phyloP scores from a whole-genome alignment of 2,113 vertebrate genomes.

The Alosa alosa region DNA sequence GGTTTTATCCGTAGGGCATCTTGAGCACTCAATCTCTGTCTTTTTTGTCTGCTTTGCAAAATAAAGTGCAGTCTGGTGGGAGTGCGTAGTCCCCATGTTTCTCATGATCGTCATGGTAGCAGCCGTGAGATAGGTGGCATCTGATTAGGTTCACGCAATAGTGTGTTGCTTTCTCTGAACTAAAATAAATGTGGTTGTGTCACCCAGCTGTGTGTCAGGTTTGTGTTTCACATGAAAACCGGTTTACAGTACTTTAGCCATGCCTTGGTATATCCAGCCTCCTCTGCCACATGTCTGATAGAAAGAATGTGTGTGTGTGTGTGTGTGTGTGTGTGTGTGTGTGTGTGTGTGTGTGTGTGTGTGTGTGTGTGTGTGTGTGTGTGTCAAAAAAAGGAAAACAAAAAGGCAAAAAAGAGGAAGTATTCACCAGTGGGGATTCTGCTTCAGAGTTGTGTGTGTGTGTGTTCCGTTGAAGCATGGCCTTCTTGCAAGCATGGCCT shows the following conservation, averaged over 20 bases:
- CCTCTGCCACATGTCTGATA: not conserved
- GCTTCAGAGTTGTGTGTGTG: not conserved
- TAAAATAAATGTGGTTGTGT: not conserved
- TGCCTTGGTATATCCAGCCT: not conserved
- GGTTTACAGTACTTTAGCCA: not conserved
- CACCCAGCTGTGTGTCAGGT: not conserved
- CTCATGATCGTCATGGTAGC: not conserved
- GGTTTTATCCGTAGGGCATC: not conserved
- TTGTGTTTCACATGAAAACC: slow-evolving; percentile 7
- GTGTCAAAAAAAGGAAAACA: not conserved
- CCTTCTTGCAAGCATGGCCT: not conserved
- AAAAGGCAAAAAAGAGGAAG: not conserved
- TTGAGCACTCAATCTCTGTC: not conserved
- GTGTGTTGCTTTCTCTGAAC: not conserved
- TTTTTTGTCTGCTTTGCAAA: not conserved
- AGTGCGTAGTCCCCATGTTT: not conserved
- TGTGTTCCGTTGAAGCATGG: not conserved
- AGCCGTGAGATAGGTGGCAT: not conserved
- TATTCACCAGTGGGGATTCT: not conserved
- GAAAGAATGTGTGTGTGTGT: slow-evolving; percentile 10
- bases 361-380: not conserved
- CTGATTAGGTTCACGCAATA: not conserved
- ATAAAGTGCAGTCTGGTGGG: not conserved
- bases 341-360: slow-evolving; percentile 6
- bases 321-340: not conserved